Base-by-base conservation (phyloP, 2,797 vertebrate genomes). In the Miichthys miiuy region DNA sequence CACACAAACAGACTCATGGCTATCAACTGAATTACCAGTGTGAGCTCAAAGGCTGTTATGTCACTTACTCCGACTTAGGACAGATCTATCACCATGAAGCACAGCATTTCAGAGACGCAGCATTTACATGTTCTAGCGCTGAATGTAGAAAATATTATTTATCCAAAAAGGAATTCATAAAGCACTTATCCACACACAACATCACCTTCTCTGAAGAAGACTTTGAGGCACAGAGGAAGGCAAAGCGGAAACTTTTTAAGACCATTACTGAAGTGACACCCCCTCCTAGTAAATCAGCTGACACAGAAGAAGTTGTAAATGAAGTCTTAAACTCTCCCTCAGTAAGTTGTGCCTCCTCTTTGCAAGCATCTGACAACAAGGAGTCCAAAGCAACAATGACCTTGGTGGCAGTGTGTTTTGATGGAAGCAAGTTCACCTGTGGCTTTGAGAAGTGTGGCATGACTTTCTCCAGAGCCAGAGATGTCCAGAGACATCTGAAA, bases 31-130 rank as follows among this genome's bases (percentile, higher is more conserved):
- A 90, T 83, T 99, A 97, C 20, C 96, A 97, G 62, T 99, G 98
- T 86, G 97, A 97, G 87, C 94, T 99, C 8, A 96, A 96, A n/a
- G 98, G 97, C 68, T 99, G 98, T 68, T 96, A 95, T 17, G 94
- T 98, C 50, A 96, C 97, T 21, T 99, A 97, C 90, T 97, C 97
- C 51, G 98, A 99, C 84, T 88, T 99, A 21, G 98, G 97, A 67
- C 97, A 98, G 71, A 96, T 99, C 18, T 99, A 99, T 90, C 98
- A 99, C 81, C 98, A 99, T 0, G 98, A 99, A 92, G 98, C 98
- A 16, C 98, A 99, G 91, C 98, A 99, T 87, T 99, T 99, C 92
- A 95, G 98, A 80, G 97, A 99, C 47, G 98, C 98, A 0, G 97
- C 98, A 0, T 99, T 98, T 51, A 97, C 95, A 4, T 99, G 98